These are phyloP conservation scores for Benitochromis conjunctus DNA, from an alignment of 2,113 vertebrate genomes.

Conservation along the genomic window DNA sequence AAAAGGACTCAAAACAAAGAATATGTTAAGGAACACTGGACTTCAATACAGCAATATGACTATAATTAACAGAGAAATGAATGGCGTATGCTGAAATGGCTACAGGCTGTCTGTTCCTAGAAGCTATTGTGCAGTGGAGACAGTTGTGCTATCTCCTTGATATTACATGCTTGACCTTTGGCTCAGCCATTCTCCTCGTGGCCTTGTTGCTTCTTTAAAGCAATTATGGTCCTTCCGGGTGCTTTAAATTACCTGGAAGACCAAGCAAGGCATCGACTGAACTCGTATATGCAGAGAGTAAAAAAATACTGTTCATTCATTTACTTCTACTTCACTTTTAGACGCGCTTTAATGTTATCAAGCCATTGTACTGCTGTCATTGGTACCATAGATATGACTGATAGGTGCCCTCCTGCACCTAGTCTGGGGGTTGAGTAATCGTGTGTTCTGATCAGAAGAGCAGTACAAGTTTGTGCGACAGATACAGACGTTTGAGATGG, in stretches of 20 bases:
- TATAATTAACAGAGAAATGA: constrained; percentile 85
- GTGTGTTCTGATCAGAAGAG: neutral
- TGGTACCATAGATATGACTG: neutral
- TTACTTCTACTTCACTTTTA: neutral
- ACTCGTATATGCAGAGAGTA: neutral
- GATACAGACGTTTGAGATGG: neutral
- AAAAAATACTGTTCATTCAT: neutral
- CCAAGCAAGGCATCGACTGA: neutral
- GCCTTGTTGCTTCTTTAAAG: constrained; percentile 42
- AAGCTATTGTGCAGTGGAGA: constrained; percentile 69
- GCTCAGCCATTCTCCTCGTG: neutral
- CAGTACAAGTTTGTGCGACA: neutral
- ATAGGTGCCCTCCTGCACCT: neutral
- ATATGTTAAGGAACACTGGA: constrained; percentile 80
- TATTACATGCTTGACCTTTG: constrained; percentile 70
- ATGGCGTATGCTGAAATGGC: constrained; percentile 61
- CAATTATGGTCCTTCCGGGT: constrained; percentile 18
- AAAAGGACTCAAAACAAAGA: constrained; percentile 80
- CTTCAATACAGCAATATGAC: constrained; percentile 81
- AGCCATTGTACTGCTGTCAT: neutral
- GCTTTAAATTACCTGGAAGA: neutral
- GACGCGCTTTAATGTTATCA: neutral
- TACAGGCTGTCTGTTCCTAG: constrained; percentile 41
- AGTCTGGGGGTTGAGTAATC: neutral
- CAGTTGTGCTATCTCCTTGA: constrained; percentile 64